A percentile compares a stretch with the other conserved stretches of the same genome.
Evolutionary conservation across 2,113 vertebrate species (phyloP).

Genomic region (Myrmecobius fasciatus): DNA sequence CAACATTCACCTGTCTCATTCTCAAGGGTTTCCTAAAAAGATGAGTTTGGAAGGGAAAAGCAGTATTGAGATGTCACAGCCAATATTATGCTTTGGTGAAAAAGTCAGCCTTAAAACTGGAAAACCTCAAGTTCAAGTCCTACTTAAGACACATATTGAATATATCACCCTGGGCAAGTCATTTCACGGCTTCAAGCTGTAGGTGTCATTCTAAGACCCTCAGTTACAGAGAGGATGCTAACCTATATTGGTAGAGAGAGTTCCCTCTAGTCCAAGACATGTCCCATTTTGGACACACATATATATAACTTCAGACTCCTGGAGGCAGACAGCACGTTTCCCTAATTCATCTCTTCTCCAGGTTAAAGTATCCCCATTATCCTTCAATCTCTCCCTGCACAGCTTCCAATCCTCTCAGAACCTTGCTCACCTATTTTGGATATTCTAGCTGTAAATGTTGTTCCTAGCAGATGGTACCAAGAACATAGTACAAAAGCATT

Average conservation of each 20-base stretch:
- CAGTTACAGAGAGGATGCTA: background rate
- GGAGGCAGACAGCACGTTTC: background rate
- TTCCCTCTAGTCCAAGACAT: background rate
- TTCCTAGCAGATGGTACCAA: background rate
- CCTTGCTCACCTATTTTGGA: too few species aligned
- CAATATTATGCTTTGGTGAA: background rate
- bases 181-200: background rate
- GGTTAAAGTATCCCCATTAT: background rate
- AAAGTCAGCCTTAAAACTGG: background rate
- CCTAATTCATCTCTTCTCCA: background rate
- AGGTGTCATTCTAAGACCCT: background rate
- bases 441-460: background rate
- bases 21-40: background rate
- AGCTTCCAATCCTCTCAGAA: background rate
- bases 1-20: background rate
- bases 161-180: background rate
- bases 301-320: background rate
- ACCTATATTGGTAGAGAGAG: background rate
- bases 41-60: background rate
- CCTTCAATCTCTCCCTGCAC: background rate
- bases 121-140: background rate
- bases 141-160: background rate
- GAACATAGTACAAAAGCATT: background rate
- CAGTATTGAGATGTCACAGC: background rate
- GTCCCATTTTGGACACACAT: background rate